Percentiles rank a stretch among this genome's conserved stretches.
Evolutionary conservation across 2,113 vertebrate genomes (phyloP).

Genomic region (Raja brachyura): DNA sequence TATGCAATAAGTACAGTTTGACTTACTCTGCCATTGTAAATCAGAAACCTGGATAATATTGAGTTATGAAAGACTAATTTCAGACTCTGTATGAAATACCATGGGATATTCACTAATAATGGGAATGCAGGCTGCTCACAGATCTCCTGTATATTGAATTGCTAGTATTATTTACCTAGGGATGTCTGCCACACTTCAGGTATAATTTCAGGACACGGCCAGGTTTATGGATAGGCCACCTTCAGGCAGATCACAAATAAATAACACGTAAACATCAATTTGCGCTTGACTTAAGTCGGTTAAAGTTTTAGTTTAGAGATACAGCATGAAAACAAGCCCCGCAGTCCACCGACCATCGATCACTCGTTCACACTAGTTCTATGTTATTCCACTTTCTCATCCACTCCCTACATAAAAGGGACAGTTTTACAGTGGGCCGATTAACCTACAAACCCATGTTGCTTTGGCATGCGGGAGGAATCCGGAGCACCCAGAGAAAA

Average conservation of each 20-base stretch:
- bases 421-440: too few species aligned
- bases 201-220: too few species aligned
- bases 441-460: too few species aligned
- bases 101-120: not conserved
- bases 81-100: not conserved
- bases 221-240: too few species aligned
- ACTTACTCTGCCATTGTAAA: not conserved
- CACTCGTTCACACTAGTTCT: too few species aligned
- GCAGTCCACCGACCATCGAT: too few species aligned
- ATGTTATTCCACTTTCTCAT: too few species aligned
- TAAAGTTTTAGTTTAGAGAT: not conserved
- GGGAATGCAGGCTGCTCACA: not conserved
- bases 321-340: too few species aligned
- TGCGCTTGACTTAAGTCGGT: not conserved
- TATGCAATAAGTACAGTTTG: not conserved
- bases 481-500: too few species aligned
- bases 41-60: not conserved
- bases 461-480: too few species aligned
- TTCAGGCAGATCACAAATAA: too few species aligned
- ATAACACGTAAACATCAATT: not conserved
- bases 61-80: not conserved
- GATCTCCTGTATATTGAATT: slow-evolving; percentile 2
- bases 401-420: too few species aligned
- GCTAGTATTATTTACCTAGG: not conserved
- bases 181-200: not conserved